phyloP scores from a whole-genome alignment of 2,113 vertebrate genomes.

The Otus sunia region DNA sequence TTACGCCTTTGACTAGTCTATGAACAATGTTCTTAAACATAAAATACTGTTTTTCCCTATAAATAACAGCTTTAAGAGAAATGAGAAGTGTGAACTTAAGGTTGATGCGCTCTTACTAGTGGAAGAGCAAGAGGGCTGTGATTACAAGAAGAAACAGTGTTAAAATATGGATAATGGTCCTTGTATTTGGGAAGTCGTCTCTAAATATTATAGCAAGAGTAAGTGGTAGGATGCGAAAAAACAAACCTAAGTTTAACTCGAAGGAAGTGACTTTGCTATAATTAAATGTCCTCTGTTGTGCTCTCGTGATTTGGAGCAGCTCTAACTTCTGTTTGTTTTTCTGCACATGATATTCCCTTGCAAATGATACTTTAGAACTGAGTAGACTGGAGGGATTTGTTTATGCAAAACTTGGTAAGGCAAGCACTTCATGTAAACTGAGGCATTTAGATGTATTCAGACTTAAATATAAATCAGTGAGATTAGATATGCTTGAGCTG shows the following conservation, averaged over 20 bases:
- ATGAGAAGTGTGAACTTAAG: background rate
- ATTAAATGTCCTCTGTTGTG: background rate
- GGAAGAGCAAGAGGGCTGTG: background rate
- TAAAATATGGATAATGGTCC: background rate
- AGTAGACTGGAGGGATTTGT: background rate
- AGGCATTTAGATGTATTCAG: background rate
- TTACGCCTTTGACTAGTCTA: background rate
- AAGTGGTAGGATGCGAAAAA: background rate
- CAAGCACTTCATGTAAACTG: background rate
- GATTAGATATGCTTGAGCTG: background rate
- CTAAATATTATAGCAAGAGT: background rate
- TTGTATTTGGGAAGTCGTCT: background rate
- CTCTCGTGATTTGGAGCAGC: background rate
- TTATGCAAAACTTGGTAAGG: background rate
- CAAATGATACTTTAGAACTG: background rate
- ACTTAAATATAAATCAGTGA: background rate
- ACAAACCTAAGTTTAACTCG: accelerated
- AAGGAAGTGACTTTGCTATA: background rate
- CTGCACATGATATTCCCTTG: accelerated
- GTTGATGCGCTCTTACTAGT: background rate
- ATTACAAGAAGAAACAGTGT: accelerated
- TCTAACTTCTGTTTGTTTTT: background rate
- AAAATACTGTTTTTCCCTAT: background rate
- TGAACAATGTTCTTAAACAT: background rate
- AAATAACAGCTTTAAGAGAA: background rate